Evolutionary conservation across 2,797 vertebrate genomes (phyloP).

Genomic region (Squalus acanthias): DNA sequence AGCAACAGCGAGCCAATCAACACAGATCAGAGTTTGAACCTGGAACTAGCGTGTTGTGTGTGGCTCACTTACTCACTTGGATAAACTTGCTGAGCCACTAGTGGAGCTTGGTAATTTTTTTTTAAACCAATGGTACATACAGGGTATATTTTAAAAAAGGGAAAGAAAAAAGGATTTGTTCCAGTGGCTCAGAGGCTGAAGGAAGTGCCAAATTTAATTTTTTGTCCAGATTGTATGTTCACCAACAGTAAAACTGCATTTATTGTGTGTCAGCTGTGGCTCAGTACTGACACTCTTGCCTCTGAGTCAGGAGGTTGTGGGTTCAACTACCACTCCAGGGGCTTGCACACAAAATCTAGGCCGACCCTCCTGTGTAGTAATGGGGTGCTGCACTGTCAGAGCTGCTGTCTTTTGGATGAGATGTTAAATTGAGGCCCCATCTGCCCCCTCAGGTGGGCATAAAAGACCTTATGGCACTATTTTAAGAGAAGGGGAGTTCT

Average conservation of each 20-base stretch:
- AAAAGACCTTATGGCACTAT: not conserved
- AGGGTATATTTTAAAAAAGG: too few relatives aligned
- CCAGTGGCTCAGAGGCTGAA: not conserved
- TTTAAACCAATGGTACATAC: not conserved
- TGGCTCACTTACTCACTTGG: too few relatives aligned
- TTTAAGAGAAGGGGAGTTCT: not conserved
- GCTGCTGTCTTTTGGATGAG: not conserved
- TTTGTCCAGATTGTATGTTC: not conserved
- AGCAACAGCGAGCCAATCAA: not conserved
- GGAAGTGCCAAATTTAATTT: not conserved
- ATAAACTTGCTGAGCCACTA: too few relatives aligned
- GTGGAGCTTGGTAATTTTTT: not conserved
- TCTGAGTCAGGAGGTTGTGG: not conserved
- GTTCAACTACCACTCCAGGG: not conserved
- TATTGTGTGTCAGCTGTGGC: not conserved
- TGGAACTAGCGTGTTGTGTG: not conserved
- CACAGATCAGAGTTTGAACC: not conserved
- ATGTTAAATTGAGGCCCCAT: not conserved
- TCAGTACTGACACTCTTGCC: not conserved
- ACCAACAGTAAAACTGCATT: not conserved
- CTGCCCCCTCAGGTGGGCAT: too few relatives aligned
- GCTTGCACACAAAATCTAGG: not conserved
- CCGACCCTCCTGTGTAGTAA: not conserved
- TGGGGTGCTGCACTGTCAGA: not conserved
- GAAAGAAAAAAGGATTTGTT: not conserved